Evolutionary conservation across 2,888 invertebrate genomes (phyloP).

Genomic region (Drosophila siamana): DNA sequence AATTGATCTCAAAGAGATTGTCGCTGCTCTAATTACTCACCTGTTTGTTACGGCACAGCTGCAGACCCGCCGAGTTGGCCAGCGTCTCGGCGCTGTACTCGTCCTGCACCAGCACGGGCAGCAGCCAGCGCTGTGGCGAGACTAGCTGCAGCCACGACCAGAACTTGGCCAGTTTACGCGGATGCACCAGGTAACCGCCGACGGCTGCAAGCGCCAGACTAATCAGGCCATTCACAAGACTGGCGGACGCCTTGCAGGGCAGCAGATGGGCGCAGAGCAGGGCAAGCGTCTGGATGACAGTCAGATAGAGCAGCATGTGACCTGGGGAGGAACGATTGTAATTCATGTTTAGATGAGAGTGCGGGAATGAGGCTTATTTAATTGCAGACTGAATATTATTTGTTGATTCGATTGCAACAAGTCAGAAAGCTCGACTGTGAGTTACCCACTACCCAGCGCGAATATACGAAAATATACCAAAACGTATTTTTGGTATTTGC

Average conservation of each 20-base stretch:
- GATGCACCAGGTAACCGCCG: slow-evolving; percentile 90
- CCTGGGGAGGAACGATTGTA: slow-evolving; percentile 85
- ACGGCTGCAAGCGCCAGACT: slow-evolving; percentile 88
- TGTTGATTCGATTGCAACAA: no score
- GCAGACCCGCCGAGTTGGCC: slow-evolving; percentile 86
- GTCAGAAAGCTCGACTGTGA: no score
- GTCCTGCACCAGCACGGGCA: slow-evolving; percentile 88
- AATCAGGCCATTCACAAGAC: slow-evolving; percentile 87
- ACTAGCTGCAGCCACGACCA: slow-evolving; percentile 89
- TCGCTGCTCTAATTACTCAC: slow-evolving; percentile 83
- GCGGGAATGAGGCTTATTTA: no score
- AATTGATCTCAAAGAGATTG: no score
- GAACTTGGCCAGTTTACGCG: slow-evolving; percentile 88
- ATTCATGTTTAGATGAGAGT: not conserved
- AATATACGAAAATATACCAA: no score
- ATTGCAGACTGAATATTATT: no score
- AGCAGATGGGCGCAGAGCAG: slow-evolving; percentile 89
- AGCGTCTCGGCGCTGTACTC: slow-evolving; percentile 90
- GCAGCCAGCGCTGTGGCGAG: slow-evolving; percentile 91
- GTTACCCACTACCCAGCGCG: no score
- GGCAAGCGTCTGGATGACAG: slow-evolving; percentile 89
- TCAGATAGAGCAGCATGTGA: slow-evolving; percentile 90
- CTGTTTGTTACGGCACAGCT: slow-evolving; percentile 90
- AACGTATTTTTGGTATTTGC: no score
- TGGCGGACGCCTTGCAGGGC: slow-evolving; percentile 88